Percentiles rank a stretch among this genome's conserved stretches.
Evolutionary conservation across 2,113 vertebrate species (phyloP).

Genomic region (Amblyornis subalaris): DNA sequence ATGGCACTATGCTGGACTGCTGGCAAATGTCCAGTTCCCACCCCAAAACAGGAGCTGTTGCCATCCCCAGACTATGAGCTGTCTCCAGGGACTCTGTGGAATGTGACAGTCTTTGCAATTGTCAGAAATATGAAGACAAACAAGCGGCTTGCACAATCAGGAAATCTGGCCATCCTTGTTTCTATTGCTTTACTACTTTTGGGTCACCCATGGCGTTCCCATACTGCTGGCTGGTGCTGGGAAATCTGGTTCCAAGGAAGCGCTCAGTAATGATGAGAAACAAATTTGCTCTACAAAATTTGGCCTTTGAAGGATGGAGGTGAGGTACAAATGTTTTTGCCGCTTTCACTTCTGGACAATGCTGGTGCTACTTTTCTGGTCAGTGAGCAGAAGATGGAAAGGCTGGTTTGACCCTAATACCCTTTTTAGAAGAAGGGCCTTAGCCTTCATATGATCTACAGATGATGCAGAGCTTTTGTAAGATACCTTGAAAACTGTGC

Average conservation of each 20-base stretch:
- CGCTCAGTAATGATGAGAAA: neutral
- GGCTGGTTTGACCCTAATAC: neutral
- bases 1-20: neutral
- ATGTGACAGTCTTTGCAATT: neutral
- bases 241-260: neutral
- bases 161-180: neutral
- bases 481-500: neutral
- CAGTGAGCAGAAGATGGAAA: neutral
- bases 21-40: neutral
- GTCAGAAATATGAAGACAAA: neutral
- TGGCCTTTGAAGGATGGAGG: neutral
- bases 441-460: neutral
- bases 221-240: neutral
- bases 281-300: neutral
- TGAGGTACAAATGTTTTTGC: neutral
- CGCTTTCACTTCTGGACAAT: neutral
- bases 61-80: rapidly evolving
- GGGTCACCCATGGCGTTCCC: neutral
- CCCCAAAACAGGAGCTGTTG: neutral
- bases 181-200: neutral
- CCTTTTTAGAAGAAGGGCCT: neutral
- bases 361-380: neutral
- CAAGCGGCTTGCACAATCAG: rapidly evolving
- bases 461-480: neutral
- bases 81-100: neutral